phyloP scores from a whole-genome alignment of 2,888 invertebrate genomes.

The Philereme vetulata region DNA sequence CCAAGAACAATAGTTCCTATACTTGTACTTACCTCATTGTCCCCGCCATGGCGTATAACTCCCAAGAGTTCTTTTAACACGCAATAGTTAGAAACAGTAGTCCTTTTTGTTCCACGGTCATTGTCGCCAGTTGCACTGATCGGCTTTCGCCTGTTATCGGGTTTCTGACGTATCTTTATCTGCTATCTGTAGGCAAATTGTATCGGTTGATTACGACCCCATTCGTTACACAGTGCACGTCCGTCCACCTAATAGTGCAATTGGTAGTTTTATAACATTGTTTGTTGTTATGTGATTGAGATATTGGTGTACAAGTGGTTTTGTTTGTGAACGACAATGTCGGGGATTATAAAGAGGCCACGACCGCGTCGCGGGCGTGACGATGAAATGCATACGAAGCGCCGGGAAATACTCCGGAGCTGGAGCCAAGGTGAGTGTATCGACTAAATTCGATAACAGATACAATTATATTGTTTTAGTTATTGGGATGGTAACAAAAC shows the following conservation, averaged over 20 bases:
- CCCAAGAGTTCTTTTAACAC: conserved; percentile 7
- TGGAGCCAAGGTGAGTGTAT: conserved; percentile 74
- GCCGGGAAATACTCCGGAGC: conserved; percentile 70
- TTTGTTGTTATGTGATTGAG: conserved; percentile 59
- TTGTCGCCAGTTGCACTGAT: conserved; percentile 46
- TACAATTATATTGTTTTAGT: too few species aligned
- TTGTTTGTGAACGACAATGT: conserved; percentile 57
- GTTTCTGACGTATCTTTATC: conserved; percentile 73
- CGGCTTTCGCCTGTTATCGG: conserved; percentile 60
- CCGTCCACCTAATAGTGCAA: conserved; percentile 54
- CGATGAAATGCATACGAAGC: conserved; percentile 68
- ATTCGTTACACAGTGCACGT: conserved; percentile 69
- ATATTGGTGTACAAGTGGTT: conserved; percentile 38
- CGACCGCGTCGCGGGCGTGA: conserved; percentile 70
- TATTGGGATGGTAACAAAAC: too few species aligned
- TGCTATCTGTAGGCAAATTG: conserved; percentile 66
- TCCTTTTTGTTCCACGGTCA: conserved; percentile 40
- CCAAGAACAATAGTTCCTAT: conserved; percentile 25
- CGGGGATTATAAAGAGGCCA: conserved; percentile 61
- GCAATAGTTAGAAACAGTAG: conserved; percentile 29
- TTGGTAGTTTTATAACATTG: conserved; percentile 48
- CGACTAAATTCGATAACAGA: background rate
- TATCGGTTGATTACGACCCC: conserved; percentile 59
- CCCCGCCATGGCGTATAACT: conserved; percentile 26
- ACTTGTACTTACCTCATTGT: conserved; percentile 26